Evolutionary conservation across 2,797 vertebrate genomes (phyloP), one percentile per base, ranked within the genome.

Genomic region (Pyrocephalus nanus): DNA sequence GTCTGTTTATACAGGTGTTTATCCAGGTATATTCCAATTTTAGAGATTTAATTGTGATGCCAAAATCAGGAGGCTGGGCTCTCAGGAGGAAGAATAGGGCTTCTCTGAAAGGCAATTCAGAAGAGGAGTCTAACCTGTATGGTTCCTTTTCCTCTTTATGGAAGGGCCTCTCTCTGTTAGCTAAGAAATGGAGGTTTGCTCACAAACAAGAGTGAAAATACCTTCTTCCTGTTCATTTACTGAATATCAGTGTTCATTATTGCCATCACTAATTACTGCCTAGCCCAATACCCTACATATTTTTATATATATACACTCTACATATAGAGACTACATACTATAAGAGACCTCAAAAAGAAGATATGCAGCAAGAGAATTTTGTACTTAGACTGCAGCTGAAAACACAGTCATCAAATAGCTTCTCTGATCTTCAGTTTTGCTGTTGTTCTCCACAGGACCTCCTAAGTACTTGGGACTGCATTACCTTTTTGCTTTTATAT

Each of bases 301-400:
- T 15, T 79, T 2, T 42, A 21, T 9, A 21, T 11, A 22, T 1
- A 6, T 27, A 32, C 3, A 48, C 2, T 20, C 1, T 7, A 9
- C 14, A 15, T 15, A 1, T 27, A 8, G 30, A 51, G 50, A 51
- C 15, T 29, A 51, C 16, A 17, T 29, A 29, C 20, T 83, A 1
- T 25, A 60, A 57, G 0, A 72, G 29, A 50, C 8, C 26, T 76
- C 6, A 15, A 53, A 72, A 73, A 60, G 40, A 67, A 58, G 34
- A 58, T 11, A 23, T 8, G 10, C 22, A 65, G 15, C 32, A 82
- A 47, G 51, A 30, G n/a, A 64, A 29, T 50, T 88, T 47, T 70
- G 34, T 66, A 45, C 36, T 78, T 45, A 20, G 15, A 34, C 26
- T 66, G 48, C 27, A 74, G 47, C 38, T 86, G 57, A 78, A 86